Percentiles rank a stretch among this genome's conserved stretches.
phyloP scores from a whole-genome alignment of 2,113 vertebrate genomes.

The Myrmophylax atrothorax region DNA sequence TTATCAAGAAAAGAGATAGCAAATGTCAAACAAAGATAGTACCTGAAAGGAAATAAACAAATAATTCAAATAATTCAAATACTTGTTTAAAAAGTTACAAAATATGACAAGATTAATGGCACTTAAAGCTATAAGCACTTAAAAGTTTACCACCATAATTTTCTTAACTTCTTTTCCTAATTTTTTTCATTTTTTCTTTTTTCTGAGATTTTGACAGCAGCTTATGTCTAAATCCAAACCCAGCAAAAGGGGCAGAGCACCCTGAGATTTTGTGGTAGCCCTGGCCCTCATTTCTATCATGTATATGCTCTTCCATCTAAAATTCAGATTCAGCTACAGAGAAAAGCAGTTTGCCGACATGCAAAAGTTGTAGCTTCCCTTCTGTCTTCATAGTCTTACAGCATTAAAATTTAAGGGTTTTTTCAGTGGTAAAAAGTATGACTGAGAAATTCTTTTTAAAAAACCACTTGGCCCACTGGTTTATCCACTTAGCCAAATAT shows the following conservation, averaged over 20 bases:
- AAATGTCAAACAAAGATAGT: conserved; percentile 8
- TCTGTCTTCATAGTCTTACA: conserved; percentile 53
- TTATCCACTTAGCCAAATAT: conserved; percentile 41
- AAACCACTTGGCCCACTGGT: conserved; percentile 26
- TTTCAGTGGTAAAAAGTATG: conserved; percentile 65
- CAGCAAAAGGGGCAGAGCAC: conserved; percentile 67
- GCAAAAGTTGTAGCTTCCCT: conserved; percentile 72
- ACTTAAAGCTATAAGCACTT: conserved; percentile 82
- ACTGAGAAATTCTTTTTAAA: conserved; percentile 36
- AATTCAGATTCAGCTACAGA: conserved; percentile 59
- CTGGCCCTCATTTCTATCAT: conserved; percentile 51
- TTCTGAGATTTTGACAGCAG: conserved; percentile 38
- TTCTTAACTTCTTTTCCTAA: not conserved
- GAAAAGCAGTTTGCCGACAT: conserved; percentile 74
- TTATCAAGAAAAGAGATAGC: not conserved
- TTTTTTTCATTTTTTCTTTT: not conserved
- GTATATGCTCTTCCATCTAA: conserved; percentile 50
- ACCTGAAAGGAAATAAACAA: conserved; percentile 36
- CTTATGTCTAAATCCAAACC: conserved; percentile 57
- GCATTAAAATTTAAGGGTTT: conserved; percentile 37
- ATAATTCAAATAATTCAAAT: conserved; percentile 46
- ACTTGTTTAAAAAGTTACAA: conserved; percentile 67
- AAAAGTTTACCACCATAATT: conserved; percentile 55
- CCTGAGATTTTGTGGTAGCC: conserved; percentile 76
- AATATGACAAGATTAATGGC: conserved; percentile 78